Conservation (phyloP, 2,797 vertebrate genomes). For the Pipistrellus kuhlii region DNA sequence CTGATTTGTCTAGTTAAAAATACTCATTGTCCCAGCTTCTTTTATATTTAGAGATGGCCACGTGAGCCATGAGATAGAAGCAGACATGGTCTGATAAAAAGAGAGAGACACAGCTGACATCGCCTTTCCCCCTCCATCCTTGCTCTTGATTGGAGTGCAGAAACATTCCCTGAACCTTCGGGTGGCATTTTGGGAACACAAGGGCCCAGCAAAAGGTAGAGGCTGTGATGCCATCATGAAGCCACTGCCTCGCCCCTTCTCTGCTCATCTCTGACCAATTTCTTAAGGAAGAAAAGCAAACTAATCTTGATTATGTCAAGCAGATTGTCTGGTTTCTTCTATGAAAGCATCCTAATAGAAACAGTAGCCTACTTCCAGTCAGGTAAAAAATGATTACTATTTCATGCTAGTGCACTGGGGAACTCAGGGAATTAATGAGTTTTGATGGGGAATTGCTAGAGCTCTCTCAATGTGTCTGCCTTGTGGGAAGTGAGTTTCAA, state of each 20-base stretch:
- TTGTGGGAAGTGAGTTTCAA: neutral
- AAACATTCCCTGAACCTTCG: neutral
- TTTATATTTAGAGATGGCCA: neutral
- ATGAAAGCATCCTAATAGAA: neutral
- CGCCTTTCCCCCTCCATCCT: neutral
- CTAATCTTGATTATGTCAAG: neutral
- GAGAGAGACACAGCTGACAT: neutral
- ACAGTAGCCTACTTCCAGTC: neutral
- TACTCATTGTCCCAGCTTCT: neutral
- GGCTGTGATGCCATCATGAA: neutral
- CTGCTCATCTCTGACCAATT: neutral
- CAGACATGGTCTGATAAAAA: neutral
- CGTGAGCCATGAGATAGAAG: neutral
- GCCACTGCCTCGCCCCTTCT: neutral
- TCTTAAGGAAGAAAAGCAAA: conserved; percentile 28
- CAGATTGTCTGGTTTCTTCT: neutral
- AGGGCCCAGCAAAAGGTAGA: neutral
- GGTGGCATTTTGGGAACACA: neutral
- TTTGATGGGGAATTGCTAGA: neutral
- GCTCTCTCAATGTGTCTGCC: neutral
- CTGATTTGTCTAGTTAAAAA: neutral
- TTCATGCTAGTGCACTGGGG: neutral
- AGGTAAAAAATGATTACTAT: neutral
- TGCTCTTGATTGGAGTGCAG: neutral
- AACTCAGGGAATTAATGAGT: neutral